Evolutionary conservation across 2,113 vertebrate genomes (phyloP), one percentile per base, ranked within the genome.

Genomic region (Laterallus jamaicensis): DNA sequence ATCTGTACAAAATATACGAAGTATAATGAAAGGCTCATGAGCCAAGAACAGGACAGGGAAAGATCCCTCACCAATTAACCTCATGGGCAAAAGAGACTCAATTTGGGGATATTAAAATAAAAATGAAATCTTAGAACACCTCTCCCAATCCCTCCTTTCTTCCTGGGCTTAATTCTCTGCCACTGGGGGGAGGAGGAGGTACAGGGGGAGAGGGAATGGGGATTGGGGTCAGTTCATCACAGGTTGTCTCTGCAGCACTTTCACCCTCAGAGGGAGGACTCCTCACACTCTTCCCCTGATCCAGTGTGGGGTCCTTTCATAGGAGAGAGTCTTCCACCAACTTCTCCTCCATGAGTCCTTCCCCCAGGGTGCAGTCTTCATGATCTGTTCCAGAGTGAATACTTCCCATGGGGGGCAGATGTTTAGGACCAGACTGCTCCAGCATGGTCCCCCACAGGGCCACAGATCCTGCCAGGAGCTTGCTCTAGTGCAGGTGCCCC

Each of bases 221-320:
- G 10, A 3, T 40, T 78, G 9, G 7, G 7, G 15, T 87, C 54
- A 63, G n/a, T 81, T 58, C 15, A 9, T 52, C 21, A 9, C 54
- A 24, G 0, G 0, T 39, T 54, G 9, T 66, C 35, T 81, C 50
- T 88, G 50, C 44, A 3, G 2, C 6, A 44, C 31, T 28, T 35
- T 90, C 18, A 25, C 75, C 31, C 66, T 74, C 13, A 40, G 42
- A 13, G 10, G 5, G 7, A 47, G 37, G n/a, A 26, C 16, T 74
- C 21, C 14, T 64, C 12, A 62, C 26, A 15, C 20, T 21, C 24
- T 39, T 60, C 13, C 11, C 5, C 5, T 52, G 20, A 12, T 44
- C 44, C 74, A 29, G 11, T 0, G 0, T 56, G 28, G n/a, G 16
- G 21, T 59, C 15, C 12, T 58, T 20, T 26, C n/a, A 39, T 2